Evolutionary conservation across 2,888 invertebrate genomes (phyloP), one percentile per base, ranked within the genome.

Genomic region (Xylota segnis): DNA sequence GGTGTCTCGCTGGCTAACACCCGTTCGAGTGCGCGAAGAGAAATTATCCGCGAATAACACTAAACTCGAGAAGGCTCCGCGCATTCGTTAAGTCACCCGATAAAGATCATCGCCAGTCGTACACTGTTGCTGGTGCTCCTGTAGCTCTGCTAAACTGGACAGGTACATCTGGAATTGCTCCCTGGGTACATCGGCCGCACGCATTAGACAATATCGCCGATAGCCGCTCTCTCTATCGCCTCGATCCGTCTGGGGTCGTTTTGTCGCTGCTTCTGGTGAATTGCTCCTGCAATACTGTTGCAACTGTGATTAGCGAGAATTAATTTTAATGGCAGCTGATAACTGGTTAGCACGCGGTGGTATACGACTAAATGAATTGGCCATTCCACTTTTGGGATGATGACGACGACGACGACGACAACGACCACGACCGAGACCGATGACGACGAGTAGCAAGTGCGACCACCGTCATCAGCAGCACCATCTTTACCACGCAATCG

Each of bases 311-410:
- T 86, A 86, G 86, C 72, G 76, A 37, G 72, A 86, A 86, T 86
- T 86, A 86, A 86, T 86, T 86, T 86, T 82, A 76, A 86, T 86
- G 76, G 71, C 86, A 72, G 23, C 86, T 86, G 86, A 86, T 86
- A 86, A 86, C 86, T 86, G 86, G 86, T 86, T 86, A 86, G 70
- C 65, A 58, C 45, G 75, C 74, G 75, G 75, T 81, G 81, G 71
- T 76, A 75, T 76, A 63, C 72, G 54, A 52, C 82, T 82, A 72
- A 86, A 86, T 77, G 82, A 86, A 81, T 86, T 77, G 86, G 72
- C 82, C 66, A 82, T 86, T 77, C 61, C 76, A 71, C 76, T 61
- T 77, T 86, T 61, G 66, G 82, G 70, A 79, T 78, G 68, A 68
- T 32, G 63, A 54, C 43, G 34, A 47, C n/a, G 58, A 43, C 14